Conservation (phyloP, 2,113 vertebrate species). For the Telmatochromis sp. region DNA sequence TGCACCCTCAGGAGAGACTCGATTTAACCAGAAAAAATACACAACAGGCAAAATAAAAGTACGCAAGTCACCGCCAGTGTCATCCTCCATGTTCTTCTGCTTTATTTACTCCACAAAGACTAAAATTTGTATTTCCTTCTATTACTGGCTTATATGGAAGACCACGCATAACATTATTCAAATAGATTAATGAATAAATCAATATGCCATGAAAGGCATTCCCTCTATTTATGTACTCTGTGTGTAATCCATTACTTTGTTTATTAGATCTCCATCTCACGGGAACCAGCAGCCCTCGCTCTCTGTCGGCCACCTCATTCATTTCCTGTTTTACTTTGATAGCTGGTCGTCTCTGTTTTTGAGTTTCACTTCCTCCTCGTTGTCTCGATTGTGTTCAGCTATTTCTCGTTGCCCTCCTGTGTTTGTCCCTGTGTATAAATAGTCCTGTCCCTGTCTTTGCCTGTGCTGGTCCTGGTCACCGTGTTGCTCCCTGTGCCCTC, state of each 20-base stretch:
- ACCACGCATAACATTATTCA: accelerated
- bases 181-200: not conserved
- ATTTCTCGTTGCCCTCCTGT: not conserved
- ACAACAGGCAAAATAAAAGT: not conserved
- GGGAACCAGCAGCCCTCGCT: not conserved
- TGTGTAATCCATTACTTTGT: not conserved
- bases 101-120: not conserved
- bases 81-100: not conserved
- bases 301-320: not conserved
- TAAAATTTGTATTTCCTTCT: not conserved
- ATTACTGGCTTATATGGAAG: not conserved
- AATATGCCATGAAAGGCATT: not conserved
- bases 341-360: not conserved
- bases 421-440: not conserved
- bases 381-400: not conserved
- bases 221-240: not conserved
- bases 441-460: not conserved
- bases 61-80: accelerated
- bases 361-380: not conserved
- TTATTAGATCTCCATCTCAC: not conserved
- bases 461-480: not conserved
- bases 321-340: not conserved
- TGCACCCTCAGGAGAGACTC: not conserved
- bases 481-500: not conserved
- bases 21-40: not conserved